phyloP scores from a whole-genome alignment of 2,113 vertebrate genomes.

The Oreochromis spilurus region DNA sequence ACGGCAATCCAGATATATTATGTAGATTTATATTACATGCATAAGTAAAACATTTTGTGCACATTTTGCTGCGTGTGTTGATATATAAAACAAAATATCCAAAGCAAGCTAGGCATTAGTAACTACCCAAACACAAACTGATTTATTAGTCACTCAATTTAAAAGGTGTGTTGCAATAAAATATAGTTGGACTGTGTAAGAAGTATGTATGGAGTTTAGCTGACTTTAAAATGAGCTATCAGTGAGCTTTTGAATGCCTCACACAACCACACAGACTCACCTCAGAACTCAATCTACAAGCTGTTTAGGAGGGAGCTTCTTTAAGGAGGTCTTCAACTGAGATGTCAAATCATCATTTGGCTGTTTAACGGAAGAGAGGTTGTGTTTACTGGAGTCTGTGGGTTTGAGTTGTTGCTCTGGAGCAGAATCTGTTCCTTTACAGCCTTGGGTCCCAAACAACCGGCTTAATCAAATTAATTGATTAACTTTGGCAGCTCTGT shows the following conservation, averaged over 20 bases:
- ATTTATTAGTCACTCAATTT: neutral
- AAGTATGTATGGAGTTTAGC: neutral
- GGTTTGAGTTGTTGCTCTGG: neutral
- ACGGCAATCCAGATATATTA: neutral
- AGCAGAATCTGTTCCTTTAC: neutral
- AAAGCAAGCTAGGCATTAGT: neutral
- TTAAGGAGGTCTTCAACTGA: neutral
- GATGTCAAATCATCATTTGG: neutral
- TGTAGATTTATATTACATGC: neutral
- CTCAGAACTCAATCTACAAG: neutral
- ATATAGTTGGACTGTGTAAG: neutral
- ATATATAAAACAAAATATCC: neutral
- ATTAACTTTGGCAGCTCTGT: neutral
- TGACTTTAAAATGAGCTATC: neutral
- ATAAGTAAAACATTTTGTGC: neutral
- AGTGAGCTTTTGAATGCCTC: neutral
- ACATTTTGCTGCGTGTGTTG: neutral
- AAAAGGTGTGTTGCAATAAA: neutral
- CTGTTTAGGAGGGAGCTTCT: neutral
- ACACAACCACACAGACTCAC: neutral
- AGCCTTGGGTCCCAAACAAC: neutral
- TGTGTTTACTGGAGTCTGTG: neutral
- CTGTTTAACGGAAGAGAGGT: neutral
- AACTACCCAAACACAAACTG: neutral
- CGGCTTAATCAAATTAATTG: neutral